These are phyloP conservation scores for Oostethus manadensis DNA, from an alignment of 2,113 vertebrate genomes.

Conservation along the genomic window DNA sequence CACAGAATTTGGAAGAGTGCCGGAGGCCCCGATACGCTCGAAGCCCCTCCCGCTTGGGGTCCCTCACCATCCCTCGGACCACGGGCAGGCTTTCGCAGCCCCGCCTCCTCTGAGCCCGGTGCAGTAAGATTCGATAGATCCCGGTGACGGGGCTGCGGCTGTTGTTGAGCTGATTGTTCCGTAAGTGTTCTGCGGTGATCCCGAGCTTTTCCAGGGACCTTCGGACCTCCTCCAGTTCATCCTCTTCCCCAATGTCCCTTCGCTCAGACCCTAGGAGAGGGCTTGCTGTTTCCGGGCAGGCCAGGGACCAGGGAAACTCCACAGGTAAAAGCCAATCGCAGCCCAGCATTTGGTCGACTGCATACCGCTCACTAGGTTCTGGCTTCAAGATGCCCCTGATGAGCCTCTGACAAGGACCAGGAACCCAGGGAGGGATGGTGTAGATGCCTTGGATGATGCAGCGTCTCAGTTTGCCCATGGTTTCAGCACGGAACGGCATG, in stretches of 20 bases:
- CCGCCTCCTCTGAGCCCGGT: constrained; percentile 77
- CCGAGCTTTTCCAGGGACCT: constrained; percentile 78
- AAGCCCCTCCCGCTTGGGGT: constrained; percentile 72
- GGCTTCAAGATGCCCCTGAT: constrained; percentile 82
- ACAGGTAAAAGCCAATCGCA: constrained; percentile 88
- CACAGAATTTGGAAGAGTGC: constrained; percentile 88
- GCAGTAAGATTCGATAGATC: constrained; percentile 84
- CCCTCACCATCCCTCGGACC: constrained; percentile 74
- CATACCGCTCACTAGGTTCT: constrained; percentile 71
- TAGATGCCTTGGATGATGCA: constrained; percentile 79
- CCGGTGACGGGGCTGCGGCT: constrained; percentile 82
- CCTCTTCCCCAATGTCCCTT: constrained; percentile 69
- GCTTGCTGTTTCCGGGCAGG: constrained; percentile 63
- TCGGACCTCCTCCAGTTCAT: constrained; percentile 70
- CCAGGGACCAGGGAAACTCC: constrained; percentile 74
- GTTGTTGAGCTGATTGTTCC: constrained; percentile 71
- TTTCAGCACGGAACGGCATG: constrained; percentile 92
- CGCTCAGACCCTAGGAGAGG: constrained; percentile 62
- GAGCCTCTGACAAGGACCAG: constrained; percentile 82
- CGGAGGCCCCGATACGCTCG: constrained; percentile 74
- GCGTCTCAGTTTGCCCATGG: constrained; percentile 84
- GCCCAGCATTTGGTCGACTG: constrained; percentile 82
- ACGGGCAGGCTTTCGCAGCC: constrained; percentile 75
- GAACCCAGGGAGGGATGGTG: constrained; percentile 76
- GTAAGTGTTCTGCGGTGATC: constrained; percentile 77